phyloP scores from a whole-genome alignment of 2,797 vertebrate genomes.

The Tragopan temminckii region DNA sequence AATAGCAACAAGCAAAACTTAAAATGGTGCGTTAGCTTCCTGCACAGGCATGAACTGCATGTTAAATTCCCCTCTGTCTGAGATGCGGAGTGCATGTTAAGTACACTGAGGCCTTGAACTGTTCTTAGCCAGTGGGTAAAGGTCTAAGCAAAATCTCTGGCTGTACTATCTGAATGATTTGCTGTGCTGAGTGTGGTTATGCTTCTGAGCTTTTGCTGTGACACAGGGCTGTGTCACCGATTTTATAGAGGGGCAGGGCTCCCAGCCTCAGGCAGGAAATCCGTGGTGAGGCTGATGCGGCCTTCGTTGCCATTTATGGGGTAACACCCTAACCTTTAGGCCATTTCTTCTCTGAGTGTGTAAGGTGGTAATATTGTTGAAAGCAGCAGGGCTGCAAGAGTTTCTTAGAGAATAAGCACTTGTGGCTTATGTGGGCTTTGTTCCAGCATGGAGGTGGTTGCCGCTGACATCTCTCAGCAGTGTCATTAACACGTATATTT shows the following conservation, averaged over 20 bases:
- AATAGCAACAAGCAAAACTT: not conserved
- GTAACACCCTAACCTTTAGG: constrained; percentile 22
- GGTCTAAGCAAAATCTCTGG: not conserved
- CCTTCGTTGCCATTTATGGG: not conserved
- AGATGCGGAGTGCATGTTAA: not conserved
- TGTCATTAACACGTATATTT: not conserved
- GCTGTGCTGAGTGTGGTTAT: fast-evolving
- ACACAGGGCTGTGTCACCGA: not conserved
- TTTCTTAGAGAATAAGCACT: constrained; percentile 14
- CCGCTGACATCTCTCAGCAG: not conserved
- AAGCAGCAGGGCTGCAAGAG: not conserved
- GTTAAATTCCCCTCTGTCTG: not conserved
- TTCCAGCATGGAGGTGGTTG: constrained; percentile 28
- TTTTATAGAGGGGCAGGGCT: not conserved
- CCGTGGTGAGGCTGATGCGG: not conserved
- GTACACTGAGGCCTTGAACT: not conserved
- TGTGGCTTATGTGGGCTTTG: not conserved
- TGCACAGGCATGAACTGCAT: fast-evolving
- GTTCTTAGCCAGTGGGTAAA: not conserved
- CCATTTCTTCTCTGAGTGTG: not conserved
- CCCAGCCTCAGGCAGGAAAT: constrained; percentile 14
- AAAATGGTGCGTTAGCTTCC: not conserved
- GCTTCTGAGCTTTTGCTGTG: not conserved
- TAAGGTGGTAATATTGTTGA: not conserved
- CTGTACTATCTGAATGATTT: not conserved